Evolutionary conservation across 2,797 vertebrate species (phyloP).

Genomic region (Rhinella marina): DNA sequence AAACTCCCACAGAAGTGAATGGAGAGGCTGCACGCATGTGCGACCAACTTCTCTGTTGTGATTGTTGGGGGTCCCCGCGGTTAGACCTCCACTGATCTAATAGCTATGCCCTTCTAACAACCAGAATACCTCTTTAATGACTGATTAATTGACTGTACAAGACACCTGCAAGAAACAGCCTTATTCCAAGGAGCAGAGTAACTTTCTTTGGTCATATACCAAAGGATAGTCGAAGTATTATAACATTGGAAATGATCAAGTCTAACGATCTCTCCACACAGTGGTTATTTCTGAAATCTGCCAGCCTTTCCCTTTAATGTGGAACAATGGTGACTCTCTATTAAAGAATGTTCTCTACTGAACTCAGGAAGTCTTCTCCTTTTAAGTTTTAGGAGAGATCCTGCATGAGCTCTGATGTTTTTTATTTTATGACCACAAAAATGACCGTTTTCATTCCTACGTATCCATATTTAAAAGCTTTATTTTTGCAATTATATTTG

Average conservation of each 20-base stretch:
- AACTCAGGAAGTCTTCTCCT: conserved; percentile 2
- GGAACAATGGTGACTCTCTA: neutral
- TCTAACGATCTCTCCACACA: neutral
- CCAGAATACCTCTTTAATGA: neutral
- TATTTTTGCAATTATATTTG: neutral
- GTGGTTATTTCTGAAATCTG: neutral
- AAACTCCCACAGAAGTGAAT: too few species aligned
- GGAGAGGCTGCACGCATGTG: too few species aligned
- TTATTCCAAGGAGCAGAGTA: neutral
- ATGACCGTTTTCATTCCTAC: neutral
- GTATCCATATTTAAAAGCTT: conserved; percentile 1
- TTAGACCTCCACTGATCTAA: too few species aligned
- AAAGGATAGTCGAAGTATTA: neutral
- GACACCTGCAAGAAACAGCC: neutral
- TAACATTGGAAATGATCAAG: neutral
- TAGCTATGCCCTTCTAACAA: too few species aligned
- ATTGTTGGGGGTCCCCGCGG: too few species aligned
- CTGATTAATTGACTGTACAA: neutral
- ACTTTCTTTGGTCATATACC: neutral
- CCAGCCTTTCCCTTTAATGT: neutral
- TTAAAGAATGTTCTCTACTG: conserved; percentile 14
- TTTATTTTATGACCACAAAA: neutral
- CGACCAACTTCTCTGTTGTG: too few species aligned
- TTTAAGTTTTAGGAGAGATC: neutral
- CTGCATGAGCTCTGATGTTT: neutral